Evolutionary conservation across 2,113 vertebrate species (phyloP), one percentile per base, ranked within the genome.

Genomic region (Pithys albifrons): DNA sequence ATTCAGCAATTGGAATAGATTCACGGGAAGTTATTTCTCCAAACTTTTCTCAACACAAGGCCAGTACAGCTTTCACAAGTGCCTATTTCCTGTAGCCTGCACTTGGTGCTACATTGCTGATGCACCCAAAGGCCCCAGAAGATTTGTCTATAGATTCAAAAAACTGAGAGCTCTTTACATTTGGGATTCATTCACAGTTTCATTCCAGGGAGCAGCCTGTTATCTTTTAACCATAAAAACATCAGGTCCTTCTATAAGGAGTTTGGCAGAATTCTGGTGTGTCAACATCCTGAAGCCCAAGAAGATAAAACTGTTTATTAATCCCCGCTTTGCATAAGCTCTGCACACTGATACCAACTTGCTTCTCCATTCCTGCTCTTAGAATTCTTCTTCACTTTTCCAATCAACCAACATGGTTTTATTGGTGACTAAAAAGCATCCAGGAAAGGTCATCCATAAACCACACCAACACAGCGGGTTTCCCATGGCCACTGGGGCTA

Each of bases 401-500:
- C 18, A 49, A 25, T 23, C 37, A 39, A 77, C 51, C 51, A 85
- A 29, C 3, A 10, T 5, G 18, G 24, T 28, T 94, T 74, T 87
- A 58, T 15, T 11, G 1, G 54, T n/a, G 43, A 55, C 74, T 92
- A 64, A 73, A 82, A 89, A 25, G 35, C 39, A 61, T 29, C 31
- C 45, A 79, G 76, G 88, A 86, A 91, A 92, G 91, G 28, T 25
- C 76, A 96, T 89, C 80, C 76, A 73, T 73, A 72, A 91, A 87
- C 41, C 73, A 81, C 48, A 92, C 70, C 77, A 78, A 41, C 46
- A 66, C 70, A 62, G 62, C 12, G 69, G 1, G 19, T 91, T 94
- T 95, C 71, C 71, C 89, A 69, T 71, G 92, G 80, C 86, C 91
- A 70, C 85, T 45, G 77, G 9, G 10, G 89, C 88, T 66, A 54